A percentile compares a stretch with the other conserved stretches of the same genome.
These are phyloP conservation scores for Agrochola macilenta DNA, from an alignment of 2,888 invertebrate genomes.

Conservation along the genomic window DNA sequence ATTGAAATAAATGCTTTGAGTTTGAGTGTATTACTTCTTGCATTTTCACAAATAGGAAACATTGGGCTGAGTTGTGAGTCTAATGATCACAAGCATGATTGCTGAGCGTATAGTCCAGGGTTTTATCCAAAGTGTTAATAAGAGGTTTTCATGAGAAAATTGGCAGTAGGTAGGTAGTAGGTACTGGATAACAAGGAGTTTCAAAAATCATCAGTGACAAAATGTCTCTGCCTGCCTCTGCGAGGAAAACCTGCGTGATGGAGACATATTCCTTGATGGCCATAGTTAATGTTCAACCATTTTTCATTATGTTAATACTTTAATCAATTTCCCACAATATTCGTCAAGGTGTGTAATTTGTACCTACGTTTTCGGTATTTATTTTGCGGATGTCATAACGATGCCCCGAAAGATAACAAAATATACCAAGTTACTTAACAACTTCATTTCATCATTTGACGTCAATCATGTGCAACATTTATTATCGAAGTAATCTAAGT, in stretches of 20 bases:
- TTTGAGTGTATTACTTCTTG: slow-evolving; percentile 8
- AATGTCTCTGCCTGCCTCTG: not conserved
- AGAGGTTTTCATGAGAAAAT: not conserved
- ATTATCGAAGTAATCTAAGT: not conserved
- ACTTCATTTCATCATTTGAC: slow-evolving; percentile 12
- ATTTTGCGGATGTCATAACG: not conserved
- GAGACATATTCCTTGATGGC: not conserved
- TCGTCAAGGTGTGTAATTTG: not conserved
- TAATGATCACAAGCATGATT: not conserved
- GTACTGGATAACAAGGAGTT: too few relatives aligned
- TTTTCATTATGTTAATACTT: not conserved
- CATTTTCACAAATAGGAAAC: not conserved
- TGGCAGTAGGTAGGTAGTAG: not conserved
- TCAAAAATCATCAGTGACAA: too few relatives aligned
- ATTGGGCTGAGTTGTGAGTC: too few relatives aligned
- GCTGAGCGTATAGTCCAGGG: too few relatives aligned
- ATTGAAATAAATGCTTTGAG: too few relatives aligned
- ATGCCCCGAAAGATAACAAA: slow-evolving; percentile 3
- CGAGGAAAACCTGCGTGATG: not conserved
- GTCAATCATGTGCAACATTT: slow-evolving; percentile 6
- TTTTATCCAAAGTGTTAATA: not conserved
- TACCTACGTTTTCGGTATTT: not conserved
- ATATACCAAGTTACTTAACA: not conserved
- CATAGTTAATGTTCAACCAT: not conserved
- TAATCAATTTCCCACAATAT: not conserved